Conservation (phyloP, 2,888 invertebrate species). For the Archips xylosteana region DNA sequence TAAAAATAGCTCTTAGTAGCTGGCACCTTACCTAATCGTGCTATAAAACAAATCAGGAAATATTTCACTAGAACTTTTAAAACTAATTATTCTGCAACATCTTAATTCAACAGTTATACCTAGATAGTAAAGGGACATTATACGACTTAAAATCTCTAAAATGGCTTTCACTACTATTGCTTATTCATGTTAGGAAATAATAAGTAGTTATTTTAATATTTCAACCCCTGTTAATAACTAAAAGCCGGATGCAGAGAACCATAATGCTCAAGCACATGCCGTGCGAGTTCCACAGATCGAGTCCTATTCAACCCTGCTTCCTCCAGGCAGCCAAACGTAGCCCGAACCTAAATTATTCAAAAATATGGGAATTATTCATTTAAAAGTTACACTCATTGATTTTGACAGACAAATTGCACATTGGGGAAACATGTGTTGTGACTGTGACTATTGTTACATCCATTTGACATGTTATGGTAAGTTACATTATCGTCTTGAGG, state of each 20-base stretch:
- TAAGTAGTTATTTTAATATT: slow-evolving; percentile 29
- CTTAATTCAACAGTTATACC: too few species aligned
- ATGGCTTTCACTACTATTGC: not conserved
- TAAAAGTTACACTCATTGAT: not conserved
- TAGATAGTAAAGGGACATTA: too few species aligned
- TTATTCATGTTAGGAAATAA: slow-evolving; percentile 13
- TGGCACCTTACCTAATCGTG: too few species aligned
- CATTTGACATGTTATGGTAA: not conserved
- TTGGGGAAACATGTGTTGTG: not conserved
- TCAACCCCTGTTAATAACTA: slow-evolving; percentile 43
- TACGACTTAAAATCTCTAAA: not conserved
- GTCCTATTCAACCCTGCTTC: slow-evolving; percentile 61
- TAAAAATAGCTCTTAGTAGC: too few species aligned
- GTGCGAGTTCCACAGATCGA: slow-evolving; percentile 49
- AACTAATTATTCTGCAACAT: too few species aligned
- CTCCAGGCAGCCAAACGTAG: slow-evolving; percentile 58
- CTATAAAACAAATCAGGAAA: not conserved
- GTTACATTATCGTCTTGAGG: too few species aligned
- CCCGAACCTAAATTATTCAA: slow-evolving; percentile 37
- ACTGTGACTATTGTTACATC: too few species aligned
- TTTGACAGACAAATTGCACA: not conserved
- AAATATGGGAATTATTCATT: slow-evolving; percentile 19
- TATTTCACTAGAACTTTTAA: too few species aligned
- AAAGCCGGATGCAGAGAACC: slow-evolving; percentile 66
- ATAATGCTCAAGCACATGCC: slow-evolving; percentile 50